These are phyloP conservation scores for Cotesia typhae DNA, from an alignment of 1,140 invertebrate genomes.

Conservation along the genomic window DNA sequence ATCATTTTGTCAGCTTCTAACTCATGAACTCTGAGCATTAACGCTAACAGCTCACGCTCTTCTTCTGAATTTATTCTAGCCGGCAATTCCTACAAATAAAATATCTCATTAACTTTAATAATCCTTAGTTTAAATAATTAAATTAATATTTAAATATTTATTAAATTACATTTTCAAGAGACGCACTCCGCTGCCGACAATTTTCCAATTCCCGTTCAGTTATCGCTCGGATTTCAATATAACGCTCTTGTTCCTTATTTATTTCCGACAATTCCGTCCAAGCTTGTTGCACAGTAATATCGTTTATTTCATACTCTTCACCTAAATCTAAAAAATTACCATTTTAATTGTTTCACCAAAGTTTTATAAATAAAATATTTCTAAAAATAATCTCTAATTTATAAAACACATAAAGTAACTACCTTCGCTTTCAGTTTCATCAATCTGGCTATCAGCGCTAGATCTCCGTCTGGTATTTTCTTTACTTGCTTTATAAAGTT, in stretches of 20 bases:
- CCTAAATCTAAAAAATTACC: constrained; percentile 41
- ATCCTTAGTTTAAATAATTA: background rate
- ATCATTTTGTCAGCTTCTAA: constrained; percentile 92
- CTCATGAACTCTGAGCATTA: constrained; percentile 89
- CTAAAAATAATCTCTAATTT: constrained; percentile 5
- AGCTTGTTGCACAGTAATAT: constrained; percentile 81
- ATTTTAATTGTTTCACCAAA: background rate
- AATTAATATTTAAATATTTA: background rate
- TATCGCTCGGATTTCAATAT: constrained; percentile 75
- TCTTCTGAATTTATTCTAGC: constrained; percentile 84
- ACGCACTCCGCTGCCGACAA: constrained; percentile 76
- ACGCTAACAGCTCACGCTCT: constrained; percentile 83
- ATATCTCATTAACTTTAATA: background rate
- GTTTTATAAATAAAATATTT: background rate
- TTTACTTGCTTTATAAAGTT: constrained; percentile 73
- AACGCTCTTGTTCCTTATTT: constrained; percentile 84
- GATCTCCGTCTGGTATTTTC: constrained; percentile 59
- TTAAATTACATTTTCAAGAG: constrained; percentile 81
- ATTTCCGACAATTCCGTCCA: constrained; percentile 85
- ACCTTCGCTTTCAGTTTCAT: constrained; percentile 66
- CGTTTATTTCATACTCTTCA: constrained; percentile 69
- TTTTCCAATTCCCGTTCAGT: constrained; percentile 82
- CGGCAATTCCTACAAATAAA: constrained; percentile 76
- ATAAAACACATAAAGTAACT: constrained; percentile 19
- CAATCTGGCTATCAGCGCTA: constrained; percentile 68